Percentiles rank a stretch among this genome's conserved stretches.
These are phyloP conservation scores for Drosophila lacteicornis DNA, from an alignment of 1,140 invertebrate genomes.

Conservation along the genomic window DNA sequence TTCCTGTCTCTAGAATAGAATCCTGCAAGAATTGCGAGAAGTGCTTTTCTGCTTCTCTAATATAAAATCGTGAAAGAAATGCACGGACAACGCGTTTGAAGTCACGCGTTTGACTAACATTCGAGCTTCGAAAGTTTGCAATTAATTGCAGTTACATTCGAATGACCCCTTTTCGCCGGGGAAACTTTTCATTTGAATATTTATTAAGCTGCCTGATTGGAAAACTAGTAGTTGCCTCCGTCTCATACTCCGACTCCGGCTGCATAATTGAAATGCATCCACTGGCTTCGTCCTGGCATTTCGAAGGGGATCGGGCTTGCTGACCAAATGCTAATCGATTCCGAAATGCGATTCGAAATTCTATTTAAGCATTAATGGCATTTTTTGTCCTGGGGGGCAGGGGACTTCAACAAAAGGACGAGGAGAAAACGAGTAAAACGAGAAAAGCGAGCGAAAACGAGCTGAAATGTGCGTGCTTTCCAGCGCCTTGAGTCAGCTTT, in stretches of 20 bases:
- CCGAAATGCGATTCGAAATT: constrained; percentile 61
- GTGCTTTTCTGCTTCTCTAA: background rate
- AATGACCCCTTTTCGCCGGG: background rate
- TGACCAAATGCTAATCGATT: constrained; percentile 61
- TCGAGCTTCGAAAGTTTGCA: background rate
- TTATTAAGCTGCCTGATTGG: constrained; percentile 5
- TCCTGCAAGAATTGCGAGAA: too few species aligned
- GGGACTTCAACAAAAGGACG: background rate
- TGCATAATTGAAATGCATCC: constrained; percentile 57
- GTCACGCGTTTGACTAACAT: background rate
- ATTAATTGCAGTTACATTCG: background rate
- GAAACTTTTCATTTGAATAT: constrained; percentile 17
- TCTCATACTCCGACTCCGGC: background rate
- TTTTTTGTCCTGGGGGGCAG: constrained; percentile 5
- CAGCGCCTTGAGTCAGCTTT: constrained; percentile 33
- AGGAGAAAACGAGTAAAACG: background rate
- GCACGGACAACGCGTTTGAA: background rate
- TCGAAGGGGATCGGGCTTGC: background rate
- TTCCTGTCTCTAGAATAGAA: too few species aligned
- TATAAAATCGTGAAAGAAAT: too few species aligned
- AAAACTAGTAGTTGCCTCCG: background rate
- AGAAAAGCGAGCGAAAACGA: constrained; percentile 17
- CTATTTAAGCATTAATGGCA: constrained; percentile 72
- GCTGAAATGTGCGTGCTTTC: constrained; percentile 44
- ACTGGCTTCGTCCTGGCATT: background rate